Percentiles rank a stretch among this genome's conserved stretches.
These are phyloP conservation scores for Dasysyrphus tricinctus DNA, from an alignment of 2,888 invertebrate genomes.

Conservation along the genomic window DNA sequence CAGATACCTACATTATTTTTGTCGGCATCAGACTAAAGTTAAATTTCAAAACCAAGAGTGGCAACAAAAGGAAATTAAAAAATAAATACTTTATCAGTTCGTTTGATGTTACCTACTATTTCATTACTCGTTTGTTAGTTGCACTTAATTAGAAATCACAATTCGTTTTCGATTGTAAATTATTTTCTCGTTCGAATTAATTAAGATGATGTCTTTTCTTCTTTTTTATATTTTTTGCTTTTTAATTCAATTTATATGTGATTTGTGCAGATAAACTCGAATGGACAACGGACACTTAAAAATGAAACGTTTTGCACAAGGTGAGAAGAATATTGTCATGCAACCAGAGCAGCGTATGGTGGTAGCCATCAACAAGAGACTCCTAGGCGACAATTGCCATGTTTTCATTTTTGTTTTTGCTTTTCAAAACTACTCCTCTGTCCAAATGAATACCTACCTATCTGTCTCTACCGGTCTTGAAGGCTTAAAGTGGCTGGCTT, in stretches of 20 bases:
- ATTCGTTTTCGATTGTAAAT: conserved; percentile 67
- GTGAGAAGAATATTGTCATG: conserved; percentile 69
- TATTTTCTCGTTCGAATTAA: conserved; percentile 70
- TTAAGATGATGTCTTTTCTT: conserved; percentile 53
- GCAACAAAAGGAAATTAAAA: conserved; percentile 51
- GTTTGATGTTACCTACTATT: conserved; percentile 14
- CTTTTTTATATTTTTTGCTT: conserved; percentile 24
- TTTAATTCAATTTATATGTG: conserved; percentile 33
- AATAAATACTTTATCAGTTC: conserved; percentile 40
- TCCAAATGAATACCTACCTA: conserved; percentile 16
- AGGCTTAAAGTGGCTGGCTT: conserved; percentile 46
- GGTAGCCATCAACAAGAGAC: conserved; percentile 59
- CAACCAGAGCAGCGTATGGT: no score
- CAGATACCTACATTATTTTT: neutral
- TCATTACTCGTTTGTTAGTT: conserved; percentile 35
- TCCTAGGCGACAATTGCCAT: conserved; percentile 66
- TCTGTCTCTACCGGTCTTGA: conserved; percentile 36
- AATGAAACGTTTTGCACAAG: conserved; percentile 45
- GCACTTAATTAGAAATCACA: conserved; percentile 68
- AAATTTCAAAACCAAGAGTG: neutral
- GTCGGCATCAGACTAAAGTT: neutral
- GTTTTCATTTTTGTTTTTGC: conserved; percentile 19
- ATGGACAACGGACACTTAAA: conserved; percentile 9
- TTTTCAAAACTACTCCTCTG: conserved; percentile 21
- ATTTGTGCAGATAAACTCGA: conserved; percentile 41